Base-by-base conservation (phyloP, 2,797 vertebrate species). In the Vespertilio murinus region DNA sequence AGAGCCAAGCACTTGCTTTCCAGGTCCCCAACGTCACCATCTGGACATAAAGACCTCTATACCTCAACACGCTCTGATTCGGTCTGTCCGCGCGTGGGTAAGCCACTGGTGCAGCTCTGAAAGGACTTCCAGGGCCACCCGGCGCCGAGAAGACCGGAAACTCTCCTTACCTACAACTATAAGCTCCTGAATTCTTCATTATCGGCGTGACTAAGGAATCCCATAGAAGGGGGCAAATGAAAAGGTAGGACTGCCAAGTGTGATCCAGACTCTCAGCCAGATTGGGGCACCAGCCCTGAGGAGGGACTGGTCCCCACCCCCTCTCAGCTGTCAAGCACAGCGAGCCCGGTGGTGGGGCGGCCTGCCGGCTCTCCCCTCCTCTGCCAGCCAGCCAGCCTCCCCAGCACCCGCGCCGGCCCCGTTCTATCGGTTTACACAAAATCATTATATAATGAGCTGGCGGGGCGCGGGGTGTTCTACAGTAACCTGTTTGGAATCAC, bases 371-470 rank as follows among this genome's bases (percentile, higher is more conserved):
- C 13, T 35, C 25, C 30, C 45, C 70, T 38, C 42, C 42, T 42
- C 42, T n/a, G 18, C 49, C 87, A 23, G n/a, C n/a, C n/a, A n/a
- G 25, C 71, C 61, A 45, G 22, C 59, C 38, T 47, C 87, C 87
- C 81, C 16, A 14, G 20, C 0, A 22, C 23, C 83, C 13, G 45
- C 12, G 42, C 42, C 42, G 17, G 38, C 80, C 78, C 35, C 78
- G 59, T 84, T 96, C 80, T 75, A 1, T 28, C 18, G 4, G 67
- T 95, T 92, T 96, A 83, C 49, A 94, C 83, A 69, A 93, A 95
- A 94, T 94, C 91, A 89, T 98, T 97, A 97, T 70, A 96, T 97
- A 97, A 97, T 96, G 93, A 92, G 93, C 94, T 89, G 92, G 90
- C 88, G 40, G 69, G 87, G 94, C 95, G 81, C 80, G 65, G 79